phyloP scores from a whole-genome alignment of 2,888 invertebrate genomes.

The Drosophila antonietae region DNA sequence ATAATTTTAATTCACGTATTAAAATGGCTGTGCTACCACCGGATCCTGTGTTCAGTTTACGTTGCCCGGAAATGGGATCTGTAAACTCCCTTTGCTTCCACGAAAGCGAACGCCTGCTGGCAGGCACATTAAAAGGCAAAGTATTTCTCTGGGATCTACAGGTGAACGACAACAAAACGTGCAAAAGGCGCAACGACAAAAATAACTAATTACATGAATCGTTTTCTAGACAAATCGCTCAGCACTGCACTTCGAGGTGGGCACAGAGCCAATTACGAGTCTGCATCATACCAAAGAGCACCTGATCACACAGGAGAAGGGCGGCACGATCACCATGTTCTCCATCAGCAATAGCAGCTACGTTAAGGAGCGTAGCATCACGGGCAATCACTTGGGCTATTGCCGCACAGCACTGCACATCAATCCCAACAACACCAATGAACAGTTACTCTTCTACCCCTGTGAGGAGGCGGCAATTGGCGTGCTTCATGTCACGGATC shows the following conservation, averaged over 20 bases:
- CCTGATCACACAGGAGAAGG: conserved; percentile 91
- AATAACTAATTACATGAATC: background rate
- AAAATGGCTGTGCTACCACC: conserved; percentile 89
- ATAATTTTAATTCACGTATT: conserved; percentile 18
- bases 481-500: conserved; percentile 83
- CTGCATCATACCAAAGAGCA: conserved; percentile 86
- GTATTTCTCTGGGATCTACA: conserved; percentile 92
- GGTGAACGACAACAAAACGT: conserved; percentile 85
- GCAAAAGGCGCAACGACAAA: background rate
- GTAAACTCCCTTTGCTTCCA: conserved; percentile 91
- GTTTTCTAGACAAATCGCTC: conserved; percentile 88
- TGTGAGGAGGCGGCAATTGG: conserved; percentile 86
- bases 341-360: conserved; percentile 87
- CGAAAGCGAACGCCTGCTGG: conserved; percentile 88
- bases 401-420: conserved; percentile 87
- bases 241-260: conserved; percentile 88
- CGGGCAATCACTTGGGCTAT: conserved; percentile 89
- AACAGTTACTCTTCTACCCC: conserved; percentile 87
- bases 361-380: conserved; percentile 86
- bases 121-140: conserved; percentile 90
- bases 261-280: conserved; percentile 86
- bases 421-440: conserved; percentile 81
- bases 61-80: conserved; percentile 89
- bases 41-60: conserved; percentile 91
- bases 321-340: conserved; percentile 89